A percentile compares a stretch with the other conserved stretches of the same genome.
phyloP scores from a whole-genome alignment of 2,888 invertebrate species.

The Aspidapion aeneum region DNA sequence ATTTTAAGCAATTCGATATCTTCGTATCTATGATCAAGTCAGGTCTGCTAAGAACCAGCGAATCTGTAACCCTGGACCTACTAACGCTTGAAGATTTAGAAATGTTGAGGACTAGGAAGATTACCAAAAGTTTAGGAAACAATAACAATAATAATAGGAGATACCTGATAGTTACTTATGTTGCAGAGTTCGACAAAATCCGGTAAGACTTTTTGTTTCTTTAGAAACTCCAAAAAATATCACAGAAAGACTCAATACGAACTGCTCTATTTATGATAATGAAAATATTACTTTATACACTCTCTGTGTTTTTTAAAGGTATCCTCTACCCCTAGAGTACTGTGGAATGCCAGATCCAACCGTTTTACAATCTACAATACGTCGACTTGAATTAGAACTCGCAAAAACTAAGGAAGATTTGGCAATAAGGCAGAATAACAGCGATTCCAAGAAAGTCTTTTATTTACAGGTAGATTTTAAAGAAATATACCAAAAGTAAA shows the following conservation, averaged over 20 bases:
- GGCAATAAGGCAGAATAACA: constrained; percentile 27
- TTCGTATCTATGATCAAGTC: constrained; percentile 55
- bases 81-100: constrained; percentile 54
- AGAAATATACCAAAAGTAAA: too few species aligned
- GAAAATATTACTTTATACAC: too few species aligned
- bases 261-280: too few species aligned
- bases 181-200: constrained; percentile 54
- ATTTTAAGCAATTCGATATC: constrained; percentile 54
- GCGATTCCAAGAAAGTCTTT: constrained; percentile 30
- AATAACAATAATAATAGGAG: constrained; percentile 43
- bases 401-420: constrained; percentile 41
- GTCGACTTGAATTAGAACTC: constrained; percentile 49
- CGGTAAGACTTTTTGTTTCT: too few species aligned
- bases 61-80: constrained; percentile 51
- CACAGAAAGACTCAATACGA: too few species aligned
- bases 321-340: constrained; percentile 54
- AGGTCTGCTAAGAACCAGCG: constrained; percentile 53
- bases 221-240: too few species aligned
- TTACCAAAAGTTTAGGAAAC: constrained; percentile 36
- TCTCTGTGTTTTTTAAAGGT: constrained; percentile 37
- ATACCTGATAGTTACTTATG: constrained; percentile 54
- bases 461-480: constrained; percentile 31
- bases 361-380: constrained; percentile 51
- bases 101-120: constrained; percentile 45
- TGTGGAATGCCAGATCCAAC: constrained; percentile 52